These are phyloP conservation scores for Pomacea canaliculata DNA, from an alignment of 2,888 invertebrate species.

Conservation along the genomic window DNA sequence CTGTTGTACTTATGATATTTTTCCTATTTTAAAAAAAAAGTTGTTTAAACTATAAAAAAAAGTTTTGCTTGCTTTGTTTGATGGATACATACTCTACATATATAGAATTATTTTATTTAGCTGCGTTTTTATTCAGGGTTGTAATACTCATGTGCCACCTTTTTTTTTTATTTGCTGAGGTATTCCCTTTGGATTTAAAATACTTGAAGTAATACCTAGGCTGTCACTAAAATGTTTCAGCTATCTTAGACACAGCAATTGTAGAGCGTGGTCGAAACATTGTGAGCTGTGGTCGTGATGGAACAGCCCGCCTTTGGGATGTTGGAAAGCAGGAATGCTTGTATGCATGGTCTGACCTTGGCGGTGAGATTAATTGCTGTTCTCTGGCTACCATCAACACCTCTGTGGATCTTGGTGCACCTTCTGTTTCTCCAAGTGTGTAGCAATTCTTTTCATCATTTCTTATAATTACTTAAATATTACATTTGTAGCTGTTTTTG, in stretches of 20 bases:
- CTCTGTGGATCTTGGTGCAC: conserved; percentile 59
- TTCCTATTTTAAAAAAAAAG: background rate
- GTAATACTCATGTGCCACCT: background rate
- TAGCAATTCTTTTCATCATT: background rate
- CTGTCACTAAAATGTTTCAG: conserved; percentile 50
- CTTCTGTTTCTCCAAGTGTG: conserved; percentile 61
- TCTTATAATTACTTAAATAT: background rate
- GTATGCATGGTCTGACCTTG: conserved; percentile 72
- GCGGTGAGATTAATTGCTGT: conserved; percentile 76
- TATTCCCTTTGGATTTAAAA: background rate
- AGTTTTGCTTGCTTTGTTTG: background rate
- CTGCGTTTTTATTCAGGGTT: too few species aligned
- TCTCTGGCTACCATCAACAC: conserved; percentile 70
- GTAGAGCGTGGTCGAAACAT: conserved; percentile 80
- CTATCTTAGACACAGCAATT: conserved; percentile 76
- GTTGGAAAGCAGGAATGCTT: conserved; percentile 77
- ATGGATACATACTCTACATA: background rate
- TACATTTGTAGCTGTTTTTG: background rate
- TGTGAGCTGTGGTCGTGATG: conserved; percentile 80
- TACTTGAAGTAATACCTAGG: background rate
- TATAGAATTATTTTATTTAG: too few species aligned
- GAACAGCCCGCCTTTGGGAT: conserved; percentile 79
- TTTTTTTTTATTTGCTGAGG: background rate
- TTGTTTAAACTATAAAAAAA: background rate
- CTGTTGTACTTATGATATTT: background rate